Conservation (phyloP, 2,888 invertebrate species). For the Sepiola atlantica region DNA sequence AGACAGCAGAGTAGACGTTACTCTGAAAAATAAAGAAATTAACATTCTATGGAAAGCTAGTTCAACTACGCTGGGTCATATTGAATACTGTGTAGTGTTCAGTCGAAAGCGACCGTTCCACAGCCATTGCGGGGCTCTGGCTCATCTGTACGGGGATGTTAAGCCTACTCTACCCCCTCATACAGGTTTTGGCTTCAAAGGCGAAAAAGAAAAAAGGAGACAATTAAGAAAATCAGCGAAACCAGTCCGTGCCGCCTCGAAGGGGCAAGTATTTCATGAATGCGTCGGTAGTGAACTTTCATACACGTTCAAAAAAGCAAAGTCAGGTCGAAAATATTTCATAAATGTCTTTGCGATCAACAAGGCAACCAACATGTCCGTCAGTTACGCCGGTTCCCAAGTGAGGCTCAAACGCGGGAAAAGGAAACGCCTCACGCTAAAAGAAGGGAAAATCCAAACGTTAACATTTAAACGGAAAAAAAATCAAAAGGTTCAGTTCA, state of each 20-base stretch:
- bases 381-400: slow-evolving; percentile 75
- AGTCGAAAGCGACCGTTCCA: slow-evolving; percentile 73
- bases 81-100: slow-evolving; percentile 77
- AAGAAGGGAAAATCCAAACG: slow-evolving; percentile 62
- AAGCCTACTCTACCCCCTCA: slow-evolving; percentile 65
- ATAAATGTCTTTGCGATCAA: slow-evolving; percentile 79
- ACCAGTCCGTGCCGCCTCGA: slow-evolving; percentile 59
- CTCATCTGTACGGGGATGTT: slow-evolving; percentile 72
- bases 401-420: slow-evolving; percentile 59
- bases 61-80: slow-evolving; percentile 49
- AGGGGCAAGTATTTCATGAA: slow-evolving; percentile 71
- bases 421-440: slow-evolving; percentile 53
- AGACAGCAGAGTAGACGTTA: slow-evolving; percentile 55
- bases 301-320: slow-evolving; percentile 76
- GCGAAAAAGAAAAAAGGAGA: slow-evolving; percentile 61
- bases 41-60: slow-evolving; percentile 62
- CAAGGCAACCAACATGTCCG: slow-evolving; percentile 77
- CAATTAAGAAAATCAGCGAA: slow-evolving; percentile 56
- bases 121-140: slow-evolving; percentile 77
- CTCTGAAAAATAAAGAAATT: slow-evolving; percentile 53
- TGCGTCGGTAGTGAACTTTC: slow-evolving; percentile 78
- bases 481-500: slow-evolving; percentile 51
- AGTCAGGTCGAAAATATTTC: slow-evolving; percentile 77
- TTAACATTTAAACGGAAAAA: slow-evolving; percentile 57
- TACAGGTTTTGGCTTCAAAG: slow-evolving; percentile 69